These are phyloP conservation scores for Neelides sp. DNA, from an alignment of 1,140 invertebrate species.

Conservation along the genomic window DNA sequence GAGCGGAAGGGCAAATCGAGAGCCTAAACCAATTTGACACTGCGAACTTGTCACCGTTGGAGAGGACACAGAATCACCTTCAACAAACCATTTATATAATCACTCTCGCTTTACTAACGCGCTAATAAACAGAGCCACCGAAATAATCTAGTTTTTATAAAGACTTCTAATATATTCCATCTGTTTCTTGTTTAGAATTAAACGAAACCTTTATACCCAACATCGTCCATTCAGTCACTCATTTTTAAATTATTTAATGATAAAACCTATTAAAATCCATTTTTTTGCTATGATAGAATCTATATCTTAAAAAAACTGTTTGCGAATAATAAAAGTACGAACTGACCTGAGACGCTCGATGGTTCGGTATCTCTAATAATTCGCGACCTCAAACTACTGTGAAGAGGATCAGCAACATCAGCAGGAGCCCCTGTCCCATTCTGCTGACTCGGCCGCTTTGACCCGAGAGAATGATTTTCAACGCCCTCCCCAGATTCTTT, in stretches of 20 bases:
- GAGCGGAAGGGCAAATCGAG: conserved; percentile 33
- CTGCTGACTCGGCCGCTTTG: conserved; percentile 24
- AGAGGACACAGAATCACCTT: conserved; percentile 47
- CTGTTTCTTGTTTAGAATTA: too few species aligned
- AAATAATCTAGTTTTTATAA: too few species aligned
- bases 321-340: too few species aligned
- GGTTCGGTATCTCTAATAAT: conserved; percentile 39
- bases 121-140: too few species aligned
- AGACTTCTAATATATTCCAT: too few species aligned
- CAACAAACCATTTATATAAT: conserved; percentile 14
- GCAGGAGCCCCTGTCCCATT: conserved; percentile 28
- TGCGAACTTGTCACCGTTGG: conserved; percentile 38
- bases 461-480: conserved; percentile 20
- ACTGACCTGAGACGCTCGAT: conserved; percentile 44
- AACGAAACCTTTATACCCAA: too few species aligned
- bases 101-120: not conserved
- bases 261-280: too few species aligned
- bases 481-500: conserved; percentile 10
- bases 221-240: too few species aligned
- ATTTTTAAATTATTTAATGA: too few species aligned
- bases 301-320: too few species aligned
- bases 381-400: conserved; percentile 8
- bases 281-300: too few species aligned
- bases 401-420: not conserved
- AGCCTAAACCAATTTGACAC: too few species aligned